Conservation (phyloP, 2,888 invertebrate species). For the Ceratothoa steindachneri region DNA sequence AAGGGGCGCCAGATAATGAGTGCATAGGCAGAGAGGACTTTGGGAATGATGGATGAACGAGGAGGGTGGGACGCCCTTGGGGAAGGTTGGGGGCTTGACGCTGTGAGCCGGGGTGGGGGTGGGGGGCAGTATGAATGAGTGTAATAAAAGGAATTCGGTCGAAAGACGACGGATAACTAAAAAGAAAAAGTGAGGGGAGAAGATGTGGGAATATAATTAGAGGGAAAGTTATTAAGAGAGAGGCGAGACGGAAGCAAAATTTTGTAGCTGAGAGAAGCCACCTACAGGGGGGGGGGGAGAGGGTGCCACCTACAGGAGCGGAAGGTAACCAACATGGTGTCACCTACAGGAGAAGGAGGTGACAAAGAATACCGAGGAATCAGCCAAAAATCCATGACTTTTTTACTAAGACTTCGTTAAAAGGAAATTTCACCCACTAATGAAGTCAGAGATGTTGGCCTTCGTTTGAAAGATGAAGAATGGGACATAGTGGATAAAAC, state of each 20-base stretch:
- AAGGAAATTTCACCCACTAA: too few relatives aligned
- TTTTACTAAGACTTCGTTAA: too few relatives aligned
- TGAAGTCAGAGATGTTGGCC: too few relatives aligned
- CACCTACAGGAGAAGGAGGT: too few relatives aligned
- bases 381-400: too few relatives aligned
- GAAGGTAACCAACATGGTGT: too few relatives aligned
- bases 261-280: too few relatives aligned
- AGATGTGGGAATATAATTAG: not conserved
- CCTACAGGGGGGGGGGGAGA: too few relatives aligned
- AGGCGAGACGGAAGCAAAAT: not conserved
- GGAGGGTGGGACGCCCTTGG: not conserved
- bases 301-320: too few relatives aligned
- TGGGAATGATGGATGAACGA: slow-evolving; percentile 9
- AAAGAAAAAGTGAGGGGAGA: not conserved
- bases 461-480: too few relatives aligned
- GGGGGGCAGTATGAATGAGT: not conserved
- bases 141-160: not conserved
- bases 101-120: not conserved
- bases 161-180: not conserved
- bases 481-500: too few relatives aligned
- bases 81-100: not conserved
- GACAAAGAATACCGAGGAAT: too few relatives aligned
- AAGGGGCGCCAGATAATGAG: slow-evolving; percentile 7
- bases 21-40: slow-evolving; percentile 1
- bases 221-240: not conserved